Evolutionary conservation across 1,140 invertebrate genomes (phyloP).

Genomic region (Drosophila kurseongensis): DNA sequence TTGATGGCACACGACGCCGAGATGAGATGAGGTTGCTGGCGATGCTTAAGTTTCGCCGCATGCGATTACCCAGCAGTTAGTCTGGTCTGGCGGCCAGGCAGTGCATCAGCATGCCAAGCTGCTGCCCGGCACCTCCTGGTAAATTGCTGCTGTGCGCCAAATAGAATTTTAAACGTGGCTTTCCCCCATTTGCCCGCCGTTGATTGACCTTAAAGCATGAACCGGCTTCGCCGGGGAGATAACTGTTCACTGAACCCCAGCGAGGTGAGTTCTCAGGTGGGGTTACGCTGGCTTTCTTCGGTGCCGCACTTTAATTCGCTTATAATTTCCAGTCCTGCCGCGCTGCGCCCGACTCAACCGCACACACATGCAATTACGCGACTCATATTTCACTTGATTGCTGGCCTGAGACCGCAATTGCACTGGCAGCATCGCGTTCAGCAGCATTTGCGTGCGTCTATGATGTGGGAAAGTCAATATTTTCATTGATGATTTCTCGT

Average conservation of each 20-base stretch:
- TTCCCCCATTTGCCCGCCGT: conserved; percentile 23
- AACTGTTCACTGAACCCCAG: conserved; percentile 56
- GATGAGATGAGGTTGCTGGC: conserved; percentile 39
- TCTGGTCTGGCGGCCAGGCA: conserved; percentile 55
- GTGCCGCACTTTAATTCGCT: conserved; percentile 68
- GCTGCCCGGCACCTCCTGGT: conserved; percentile 39
- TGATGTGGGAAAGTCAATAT: conserved; percentile 62
- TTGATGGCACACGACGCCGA: conserved; percentile 71
- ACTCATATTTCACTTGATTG: conserved; percentile 69
- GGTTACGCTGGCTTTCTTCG: conserved; percentile 24
- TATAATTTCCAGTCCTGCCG: conserved; percentile 56
- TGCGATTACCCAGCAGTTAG: conserved; percentile 82
- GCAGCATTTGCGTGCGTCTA: conserved; percentile 43
- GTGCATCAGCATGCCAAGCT: conserved; percentile 66
- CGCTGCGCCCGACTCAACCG: background rate
- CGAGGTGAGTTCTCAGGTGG: conserved; percentile 9
- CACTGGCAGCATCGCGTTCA: conserved; percentile 18
- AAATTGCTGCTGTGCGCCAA: conserved; percentile 79
- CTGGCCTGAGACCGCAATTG: conserved; percentile 44
- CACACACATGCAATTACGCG: conserved; percentile 45
- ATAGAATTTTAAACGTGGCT: conserved; percentile 72
- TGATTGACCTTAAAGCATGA: conserved; percentile 77
- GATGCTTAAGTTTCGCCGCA: conserved; percentile 75
- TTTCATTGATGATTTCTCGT: conserved; percentile 53
- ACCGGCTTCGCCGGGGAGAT: conserved; percentile 31